These are phyloP conservation scores for Microtus pennsylvanicus DNA, from an alignment of 2,113 vertebrate genomes.

Conservation along the genomic window DNA sequence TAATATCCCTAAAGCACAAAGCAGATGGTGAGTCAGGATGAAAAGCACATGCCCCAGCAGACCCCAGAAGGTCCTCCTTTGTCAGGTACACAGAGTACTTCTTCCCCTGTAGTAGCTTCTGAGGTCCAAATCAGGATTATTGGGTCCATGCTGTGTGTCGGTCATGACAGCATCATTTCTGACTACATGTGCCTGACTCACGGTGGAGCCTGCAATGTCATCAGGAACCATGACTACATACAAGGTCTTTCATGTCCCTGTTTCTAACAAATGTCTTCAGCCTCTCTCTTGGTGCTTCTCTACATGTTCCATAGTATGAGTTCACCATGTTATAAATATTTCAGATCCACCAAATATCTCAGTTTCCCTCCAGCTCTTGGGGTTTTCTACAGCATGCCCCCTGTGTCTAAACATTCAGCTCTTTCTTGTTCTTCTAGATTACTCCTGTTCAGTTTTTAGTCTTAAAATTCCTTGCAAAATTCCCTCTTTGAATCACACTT, in stretches of 20 bases:
- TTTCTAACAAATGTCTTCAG: neutral
- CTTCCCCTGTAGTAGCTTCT: neutral
- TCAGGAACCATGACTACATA: neutral
- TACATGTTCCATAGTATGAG: neutral
- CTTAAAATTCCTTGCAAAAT: neutral
- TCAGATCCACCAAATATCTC: neutral
- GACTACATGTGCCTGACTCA: neutral
- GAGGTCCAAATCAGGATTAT: neutral
- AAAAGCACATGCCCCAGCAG: neutral
- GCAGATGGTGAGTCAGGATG: neutral
- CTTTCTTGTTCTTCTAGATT: neutral
- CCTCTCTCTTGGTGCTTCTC: neutral
- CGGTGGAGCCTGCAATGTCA: neutral
- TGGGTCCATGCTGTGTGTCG: neutral
- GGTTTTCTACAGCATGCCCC: neutral
- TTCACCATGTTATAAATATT: neutral
- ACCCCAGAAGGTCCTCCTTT: neutral
- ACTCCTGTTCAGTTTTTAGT: neutral
- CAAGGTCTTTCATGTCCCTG: neutral
- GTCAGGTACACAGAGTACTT: neutral
- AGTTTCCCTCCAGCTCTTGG: neutral
- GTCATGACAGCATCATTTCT: neutral
- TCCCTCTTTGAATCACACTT: neutral
- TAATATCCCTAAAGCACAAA: neutral
- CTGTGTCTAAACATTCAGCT: neutral